Percentiles rank a stretch among this genome's conserved stretches.
Conservation (phyloP, 30 jellyfish, hydroid and myxozoan species). For the Rhopilema esculentum region DNA sequence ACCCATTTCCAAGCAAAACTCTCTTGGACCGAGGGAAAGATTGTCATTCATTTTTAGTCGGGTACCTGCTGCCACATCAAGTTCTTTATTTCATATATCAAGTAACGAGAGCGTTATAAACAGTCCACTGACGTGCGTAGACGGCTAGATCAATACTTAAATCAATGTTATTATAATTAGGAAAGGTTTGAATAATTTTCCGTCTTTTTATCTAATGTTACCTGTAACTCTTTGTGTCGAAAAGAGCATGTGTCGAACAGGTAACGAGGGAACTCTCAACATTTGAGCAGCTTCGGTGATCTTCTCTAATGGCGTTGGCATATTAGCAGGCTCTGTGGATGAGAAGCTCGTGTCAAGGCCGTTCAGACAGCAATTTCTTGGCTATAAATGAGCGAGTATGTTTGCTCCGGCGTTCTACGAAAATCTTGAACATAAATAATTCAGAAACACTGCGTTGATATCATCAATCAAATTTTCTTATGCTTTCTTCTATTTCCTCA, state of each 20-base stretch:
- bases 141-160: neutral
- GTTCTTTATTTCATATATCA: neutral
- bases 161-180: neutral
- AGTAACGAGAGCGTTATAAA: neutral
- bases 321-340: no score
- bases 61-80: neutral
- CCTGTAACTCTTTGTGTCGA: neutral
- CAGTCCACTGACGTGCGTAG: neutral
- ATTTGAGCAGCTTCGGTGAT: no score
- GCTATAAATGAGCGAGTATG: neutral
- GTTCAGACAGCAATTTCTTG: neutral
- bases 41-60: conserved; percentile 12
- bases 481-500: neutral
- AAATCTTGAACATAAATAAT: no score
- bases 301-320: no score
- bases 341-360: no score
- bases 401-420: neutral
- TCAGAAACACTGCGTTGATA: neutral
- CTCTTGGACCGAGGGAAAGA: conserved; percentile 14
- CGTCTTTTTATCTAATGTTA: neutral
- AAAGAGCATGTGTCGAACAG: neutral
- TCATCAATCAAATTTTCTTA: neutral
- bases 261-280: neutral
- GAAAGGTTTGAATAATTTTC: neutral
- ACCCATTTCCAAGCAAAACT: conserved; percentile 23